Conservation (phyloP, 2,888 invertebrate genomes). For the Calephelis perditalis region DNA sequence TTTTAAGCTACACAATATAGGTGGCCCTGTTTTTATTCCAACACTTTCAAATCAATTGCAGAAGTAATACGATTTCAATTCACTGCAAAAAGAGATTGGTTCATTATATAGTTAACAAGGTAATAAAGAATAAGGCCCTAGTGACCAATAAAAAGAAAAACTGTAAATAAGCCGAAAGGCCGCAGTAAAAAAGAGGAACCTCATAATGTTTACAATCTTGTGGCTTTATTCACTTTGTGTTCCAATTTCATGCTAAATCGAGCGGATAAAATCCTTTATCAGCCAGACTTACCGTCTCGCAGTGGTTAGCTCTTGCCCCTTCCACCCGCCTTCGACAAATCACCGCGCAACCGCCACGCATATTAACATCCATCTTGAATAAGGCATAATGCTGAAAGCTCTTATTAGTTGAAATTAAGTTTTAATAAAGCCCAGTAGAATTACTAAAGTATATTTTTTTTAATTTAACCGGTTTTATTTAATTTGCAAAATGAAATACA, state of each 20-base stretch:
- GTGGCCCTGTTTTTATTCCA: too few relatives aligned
- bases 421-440: too few relatives aligned
- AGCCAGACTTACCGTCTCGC: conserved; percentile 71
- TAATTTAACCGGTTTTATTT: too few relatives aligned
- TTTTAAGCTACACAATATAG: too few relatives aligned
- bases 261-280: conserved; percentile 76
- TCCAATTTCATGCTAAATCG: conserved; percentile 79
- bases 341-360: conserved; percentile 48
- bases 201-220: conserved; percentile 77
- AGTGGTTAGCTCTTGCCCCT: conserved; percentile 34
- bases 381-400: conserved; percentile 56
- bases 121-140: conserved; percentile 65
- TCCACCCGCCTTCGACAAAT: conserved; percentile 30
- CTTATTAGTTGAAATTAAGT: conserved; percentile 32
- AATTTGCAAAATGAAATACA: too few relatives aligned
- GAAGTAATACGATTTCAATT: conserved; percentile 63
- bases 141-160: conserved; percentile 68
- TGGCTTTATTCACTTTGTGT: conserved; percentile 78
- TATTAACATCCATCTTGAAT: conserved; percentile 62
- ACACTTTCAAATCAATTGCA: conserved; percentile 45
- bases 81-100: conserved; percentile 58
- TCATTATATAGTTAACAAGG: conserved; percentile 76
- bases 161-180: conserved; percentile 71
- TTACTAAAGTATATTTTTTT: too few relatives aligned
- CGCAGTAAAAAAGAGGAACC: conserved; percentile 72